Evolutionary conservation across 2,113 vertebrate genomes (phyloP), one percentile per base, ranked within the genome.

Genomic region (Daboia siamensis): DNA sequence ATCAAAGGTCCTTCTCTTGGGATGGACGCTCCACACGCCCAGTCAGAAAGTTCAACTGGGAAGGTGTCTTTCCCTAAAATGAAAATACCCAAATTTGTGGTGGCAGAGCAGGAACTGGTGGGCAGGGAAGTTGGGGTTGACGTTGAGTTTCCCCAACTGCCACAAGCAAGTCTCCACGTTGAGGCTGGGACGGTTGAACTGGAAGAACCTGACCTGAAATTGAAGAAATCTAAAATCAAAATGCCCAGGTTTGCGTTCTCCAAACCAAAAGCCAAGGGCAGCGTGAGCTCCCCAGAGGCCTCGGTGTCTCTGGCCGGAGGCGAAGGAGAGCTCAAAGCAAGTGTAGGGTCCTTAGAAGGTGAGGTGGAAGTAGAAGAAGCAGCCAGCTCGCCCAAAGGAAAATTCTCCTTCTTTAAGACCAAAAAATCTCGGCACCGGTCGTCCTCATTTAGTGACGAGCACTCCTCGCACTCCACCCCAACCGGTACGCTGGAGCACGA

Each of bases 241-340:
- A 98, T 99, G 97, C 98, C 99, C 74, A 99, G 98, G 89, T 97
- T 99, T 9, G 95, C 88, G 8, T 99, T 99, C 96, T 98, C 98
- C 57, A 99, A 99, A 95, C 95, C 97, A 20, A 99, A 99, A 90
- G 97, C 96, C 17, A 99, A 99, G 51, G 96, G 97, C 0, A 95
- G 97, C 0, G 0, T 97, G 0, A 94, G 94, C 0, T 98, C 97
- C 1, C 95, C 98, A 0, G 98, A 98, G 93, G 17, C 51, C 15
- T 93, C 97, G 21, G 96, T 92, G 0, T 97, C 97, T 0, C 29
- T 98, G 5, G 97, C 97, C 0, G 96, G 96, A 0, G 97, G 97
- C 64, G 98, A 94, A 93, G 97, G 98, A 0, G 97, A 97, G 59
- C 93, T 98, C 11, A 98, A 98, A 94, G 97, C 87, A 15, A 98